Percentiles rank a stretch among this genome's conserved stretches.
phyloP scores from a whole-genome alignment of 2,888 invertebrate genomes.

The Azorinus chamasolen region DNA sequence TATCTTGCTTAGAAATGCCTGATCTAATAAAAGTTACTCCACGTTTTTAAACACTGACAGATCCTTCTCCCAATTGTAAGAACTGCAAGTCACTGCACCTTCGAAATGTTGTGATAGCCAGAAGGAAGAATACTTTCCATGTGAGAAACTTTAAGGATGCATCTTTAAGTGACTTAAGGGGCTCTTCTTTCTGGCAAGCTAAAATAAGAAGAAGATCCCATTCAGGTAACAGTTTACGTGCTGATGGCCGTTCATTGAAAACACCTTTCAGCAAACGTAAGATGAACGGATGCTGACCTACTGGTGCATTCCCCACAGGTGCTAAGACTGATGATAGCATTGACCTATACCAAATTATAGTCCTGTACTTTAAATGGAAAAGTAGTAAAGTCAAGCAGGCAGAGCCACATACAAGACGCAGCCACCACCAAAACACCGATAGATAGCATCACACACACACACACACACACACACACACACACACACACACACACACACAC shows the following conservation, averaged over 20 bases:
- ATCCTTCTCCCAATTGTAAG: conserved; percentile 25
- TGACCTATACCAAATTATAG: too few relatives aligned
- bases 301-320: conserved; percentile 20
- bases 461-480: conserved; percentile 17
- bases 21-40: conserved; percentile 36
- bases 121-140: conserved; percentile 34
- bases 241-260: conserved; percentile 47
- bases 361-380: too few relatives aligned
- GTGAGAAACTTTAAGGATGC: conserved; percentile 23
- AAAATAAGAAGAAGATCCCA: conserved; percentile 48
- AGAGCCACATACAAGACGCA: too few relatives aligned
- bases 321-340: conserved; percentile 26
- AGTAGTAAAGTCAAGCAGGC: too few relatives aligned
- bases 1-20: conserved; percentile 40
- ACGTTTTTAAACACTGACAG: conserved; percentile 31
- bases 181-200: conserved; percentile 26
- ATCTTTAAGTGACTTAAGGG: conserved; percentile 30
- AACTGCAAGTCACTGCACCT: conserved; percentile 40
- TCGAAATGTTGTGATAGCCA: conserved; percentile 41
- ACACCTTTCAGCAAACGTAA: conserved; percentile 24
- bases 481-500: too few relatives aligned
- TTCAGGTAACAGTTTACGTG: conserved; percentile 31
- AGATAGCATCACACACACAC: too few relatives aligned
- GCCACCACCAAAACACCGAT: too few relatives aligned
- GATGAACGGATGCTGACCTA: conserved; percentile 40